Percentiles rank a stretch among this genome's conserved stretches.
phyloP scores from a whole-genome alignment of 2,113 vertebrate species.

The Apodemus sylvaticus region DNA sequence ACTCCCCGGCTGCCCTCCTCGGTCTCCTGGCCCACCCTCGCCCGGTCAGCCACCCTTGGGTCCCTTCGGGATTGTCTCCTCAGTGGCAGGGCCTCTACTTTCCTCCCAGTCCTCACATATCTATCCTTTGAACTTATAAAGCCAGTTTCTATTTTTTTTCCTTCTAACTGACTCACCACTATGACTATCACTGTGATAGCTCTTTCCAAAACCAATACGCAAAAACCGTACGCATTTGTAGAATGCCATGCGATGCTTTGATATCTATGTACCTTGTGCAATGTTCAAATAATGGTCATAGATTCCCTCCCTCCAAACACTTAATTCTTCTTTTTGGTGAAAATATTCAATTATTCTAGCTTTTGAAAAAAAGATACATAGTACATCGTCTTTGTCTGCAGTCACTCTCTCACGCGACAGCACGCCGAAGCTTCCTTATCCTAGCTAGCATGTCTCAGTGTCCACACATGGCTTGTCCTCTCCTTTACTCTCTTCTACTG shows the following conservation, averaged over 20 bases:
- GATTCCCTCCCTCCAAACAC: neutral
- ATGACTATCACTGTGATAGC: neutral
- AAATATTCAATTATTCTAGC: neutral
- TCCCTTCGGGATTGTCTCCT: neutral
- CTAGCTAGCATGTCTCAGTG: too few species aligned
- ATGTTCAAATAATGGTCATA: neutral
- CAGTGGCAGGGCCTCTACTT: neutral
- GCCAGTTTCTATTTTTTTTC: conserved; percentile 3
- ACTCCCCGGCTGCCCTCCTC: neutral
- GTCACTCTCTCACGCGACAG: neutral
- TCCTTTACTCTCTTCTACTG: too few species aligned
- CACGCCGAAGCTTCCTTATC: neutral
- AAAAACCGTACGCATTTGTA: neutral
- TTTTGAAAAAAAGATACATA: neutral
- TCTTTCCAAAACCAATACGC: neutral
- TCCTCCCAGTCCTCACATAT: neutral
- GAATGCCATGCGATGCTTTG: neutral
- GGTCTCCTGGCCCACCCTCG: neutral
- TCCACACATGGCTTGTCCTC: neutral
- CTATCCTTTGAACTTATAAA: conserved; percentile 29
- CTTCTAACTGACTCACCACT: neutral
- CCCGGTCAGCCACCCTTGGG: neutral
- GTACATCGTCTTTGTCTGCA: neutral
- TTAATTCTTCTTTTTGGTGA: neutral
- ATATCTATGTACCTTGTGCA: neutral